Evolutionary conservation across 2,888 invertebrate species (phyloP), one percentile per base, ranked within the genome.

Genomic region (Deladenus siricidicola): DNA sequence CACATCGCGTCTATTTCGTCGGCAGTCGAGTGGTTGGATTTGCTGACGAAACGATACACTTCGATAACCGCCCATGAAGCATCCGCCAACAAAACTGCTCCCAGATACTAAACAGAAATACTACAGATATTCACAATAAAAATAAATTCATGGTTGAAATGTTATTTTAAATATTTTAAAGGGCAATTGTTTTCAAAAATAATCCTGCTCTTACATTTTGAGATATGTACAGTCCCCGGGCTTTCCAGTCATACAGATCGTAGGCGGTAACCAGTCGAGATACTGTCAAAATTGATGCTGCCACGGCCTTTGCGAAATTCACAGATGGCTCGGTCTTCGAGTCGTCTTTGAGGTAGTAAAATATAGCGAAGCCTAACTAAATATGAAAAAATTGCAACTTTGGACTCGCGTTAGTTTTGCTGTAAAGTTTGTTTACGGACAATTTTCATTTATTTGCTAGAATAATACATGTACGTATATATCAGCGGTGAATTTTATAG

Each of bases 11-110:
- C 53, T n/a, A 53, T 53, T 21, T 53, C 26, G 51, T 50, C 45
- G 26, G 21, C 28, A 6, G 17, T 24, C 4, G 48, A n/a, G 4
- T 49, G 29, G 28, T 14, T 28, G 19, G 43, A 48, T 43, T 54
- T 54, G 19, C 21, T n/a, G 44, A 64, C 58, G 59, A 72, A 65
- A 8, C 69, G 68, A 26, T 67, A 43, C 1, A 61, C n/a, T 50
- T 74, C 74, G 3, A 66, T 60, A 17, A 67, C 30, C n/a, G 67
- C 59, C 74, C 74, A 74, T 17, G 69, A 47, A 3, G 71, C 73
- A 53, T 72, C 70, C 19, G 66, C 62, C n/a, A 71, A 53, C 8
- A 65, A 53, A 8, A 68, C 64, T 4, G 51, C 47, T 23, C 49
- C 30, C 42, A 63, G 43, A 34, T 55, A 67, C 53, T 53, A 14